Base-by-base conservation (phyloP, 2,888 invertebrate species). In the Agrotis ipsilon region DNA sequence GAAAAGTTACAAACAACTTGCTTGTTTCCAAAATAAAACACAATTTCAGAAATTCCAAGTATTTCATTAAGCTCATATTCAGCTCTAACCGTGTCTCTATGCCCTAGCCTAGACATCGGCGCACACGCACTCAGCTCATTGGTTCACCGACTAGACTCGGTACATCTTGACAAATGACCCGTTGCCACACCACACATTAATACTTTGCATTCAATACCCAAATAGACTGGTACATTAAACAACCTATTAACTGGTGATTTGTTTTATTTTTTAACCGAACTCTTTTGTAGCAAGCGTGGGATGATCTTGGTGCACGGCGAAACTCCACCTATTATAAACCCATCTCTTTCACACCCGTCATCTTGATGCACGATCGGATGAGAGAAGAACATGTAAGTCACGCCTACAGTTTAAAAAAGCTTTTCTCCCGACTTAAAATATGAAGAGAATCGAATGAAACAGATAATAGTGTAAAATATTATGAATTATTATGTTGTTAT, bases 241-340 rank as follows among this genome's bases (percentile, higher is more conserved):
- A 86, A 87, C 73, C 88, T 89, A 89, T 91, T 89, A 91, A 76
- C 87, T 86, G 80, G 81, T 87, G 84, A 91, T 92, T 90, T 89
- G 88, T 91, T 87, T 88, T 90, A 86, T 88, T 90, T 91, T 89
- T 87, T 87, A 87, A 85, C 82, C 75, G 78, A 86, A 85, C 83
- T 87, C 86, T 86, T 82, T 69, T 68, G 81, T 80, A 80, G 68
- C 81, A 80, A 69, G 88, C 81, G 91, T 93, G 92, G 92, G 93
- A 85, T 77, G 93, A 87, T 83, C 89, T 80, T 69, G 71, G 78
- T 78, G 66, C 80, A 75, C 58, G 21, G 45, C 59, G 66, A 84
- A 79, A 87, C 93, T 86, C 93, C 94, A 89, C 94, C 94, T 90
- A 68, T 82, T 62, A 68, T 82, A 74, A 72, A 19, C 66, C 78